A percentile compares a stretch with the other conserved stretches of the same genome.
These are phyloP conservation scores for Aptenodytes patagonicus DNA, from an alignment of 2,113 vertebrate genomes.

Conservation along the genomic window DNA sequence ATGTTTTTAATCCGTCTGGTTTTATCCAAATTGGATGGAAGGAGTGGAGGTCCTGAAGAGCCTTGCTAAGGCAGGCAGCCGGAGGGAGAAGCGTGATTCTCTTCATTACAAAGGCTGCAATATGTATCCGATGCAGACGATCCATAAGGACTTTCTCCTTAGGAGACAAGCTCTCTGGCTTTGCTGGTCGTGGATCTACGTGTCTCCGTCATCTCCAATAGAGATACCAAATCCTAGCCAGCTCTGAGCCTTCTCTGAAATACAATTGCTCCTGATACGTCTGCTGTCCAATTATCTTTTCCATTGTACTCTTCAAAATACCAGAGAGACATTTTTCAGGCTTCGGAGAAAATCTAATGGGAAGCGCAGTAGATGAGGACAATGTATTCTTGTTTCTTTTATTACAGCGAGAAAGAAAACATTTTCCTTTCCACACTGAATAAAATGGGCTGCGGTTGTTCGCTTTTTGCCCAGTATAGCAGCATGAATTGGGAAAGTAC, in stretches of 20 bases:
- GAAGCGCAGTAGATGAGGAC: neutral
- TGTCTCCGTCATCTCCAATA: neutral
- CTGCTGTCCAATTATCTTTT: neutral
- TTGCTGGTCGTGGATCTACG: neutral
- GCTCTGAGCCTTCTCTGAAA: neutral
- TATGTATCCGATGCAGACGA: neutral
- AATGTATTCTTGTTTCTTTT: neutral
- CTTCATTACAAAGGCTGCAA: neutral
- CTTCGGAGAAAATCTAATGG: neutral
- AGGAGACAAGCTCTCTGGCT: neutral
- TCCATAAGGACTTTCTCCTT: accelerated
- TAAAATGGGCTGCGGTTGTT: neutral
- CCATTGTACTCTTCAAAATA: neutral
- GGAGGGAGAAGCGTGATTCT: neutral
- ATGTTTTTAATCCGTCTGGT: neutral
- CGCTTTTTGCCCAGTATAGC: neutral
- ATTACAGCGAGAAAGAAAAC: neutral
- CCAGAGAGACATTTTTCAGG: neutral
- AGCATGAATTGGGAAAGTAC: neutral
- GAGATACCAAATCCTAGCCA: neutral
- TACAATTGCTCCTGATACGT: neutral
- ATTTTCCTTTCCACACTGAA: neutral
- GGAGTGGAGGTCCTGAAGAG: neutral
- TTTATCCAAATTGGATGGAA: neutral
- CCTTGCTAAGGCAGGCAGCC: neutral